A percentile compares a stretch with the other conserved stretches of the same genome.
These are phyloP conservation scores for Stratiomys singularior DNA, from an alignment of 2,888 invertebrate species.

Conservation along the genomic window DNA sequence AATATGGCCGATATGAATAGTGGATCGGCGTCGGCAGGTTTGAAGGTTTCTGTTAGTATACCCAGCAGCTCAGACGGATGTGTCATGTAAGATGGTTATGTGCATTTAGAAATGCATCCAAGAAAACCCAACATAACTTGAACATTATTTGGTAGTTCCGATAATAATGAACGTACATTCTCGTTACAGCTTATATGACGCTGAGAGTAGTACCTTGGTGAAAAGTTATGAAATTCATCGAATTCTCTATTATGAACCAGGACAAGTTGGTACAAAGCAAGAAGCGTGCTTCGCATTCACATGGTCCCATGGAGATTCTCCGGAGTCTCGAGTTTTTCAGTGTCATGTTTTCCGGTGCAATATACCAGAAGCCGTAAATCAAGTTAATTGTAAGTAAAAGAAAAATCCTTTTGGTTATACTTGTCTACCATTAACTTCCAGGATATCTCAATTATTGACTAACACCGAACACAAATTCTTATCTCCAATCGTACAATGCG, in stretches of 20 bases:
- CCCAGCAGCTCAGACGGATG: conserved; percentile 92
- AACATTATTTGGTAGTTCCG: background rate
- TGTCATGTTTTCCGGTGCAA: conserved; percentile 98
- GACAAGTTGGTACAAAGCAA: conserved; percentile 82
- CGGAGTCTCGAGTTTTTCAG: conserved; percentile 90
- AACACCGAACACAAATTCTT: conserved; percentile 1
- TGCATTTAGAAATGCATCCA: too few species aligned
- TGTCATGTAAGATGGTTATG: conserved; percentile 95
- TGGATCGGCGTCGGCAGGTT: conserved; percentile 74
- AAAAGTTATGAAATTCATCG: conserved; percentile 90
- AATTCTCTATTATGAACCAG: conserved; percentile 94
- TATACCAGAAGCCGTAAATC: conserved; percentile 89
- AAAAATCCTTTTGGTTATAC: too few species aligned
- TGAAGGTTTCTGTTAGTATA: conserved; percentile 91
- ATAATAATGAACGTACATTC: background rate
- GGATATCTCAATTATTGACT: background rate
- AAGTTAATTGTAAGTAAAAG: conserved; percentile 73
- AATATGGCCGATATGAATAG: conserved; percentile 91
- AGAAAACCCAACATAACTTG: background rate
- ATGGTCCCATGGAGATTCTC: conserved; percentile 92
- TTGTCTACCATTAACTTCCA: background rate
- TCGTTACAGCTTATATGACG: conserved; percentile 79
- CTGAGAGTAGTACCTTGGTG: conserved; percentile 78
- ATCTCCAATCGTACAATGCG: conserved; percentile 19
- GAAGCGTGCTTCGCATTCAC: conserved; percentile 98